Evolutionary conservation across 2,113 vertebrate species (phyloP), one percentile per base, ranked within the genome.

Genomic region (Pelobates fuscus): DNA sequence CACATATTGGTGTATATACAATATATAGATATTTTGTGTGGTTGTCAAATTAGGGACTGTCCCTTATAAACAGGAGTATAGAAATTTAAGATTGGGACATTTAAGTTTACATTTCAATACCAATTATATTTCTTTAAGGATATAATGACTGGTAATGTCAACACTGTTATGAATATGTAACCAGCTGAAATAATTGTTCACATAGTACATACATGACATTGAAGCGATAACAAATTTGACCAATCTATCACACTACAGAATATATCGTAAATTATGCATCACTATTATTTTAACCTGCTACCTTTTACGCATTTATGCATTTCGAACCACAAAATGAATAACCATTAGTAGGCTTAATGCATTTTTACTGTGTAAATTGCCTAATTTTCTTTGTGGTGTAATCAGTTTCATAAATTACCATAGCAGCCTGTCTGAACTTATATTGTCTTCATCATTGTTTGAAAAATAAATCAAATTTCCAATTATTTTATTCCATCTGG

Each of bases 211-310:
- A 8, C 59, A 27, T 61, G 71, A 58, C 63, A 58, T 64, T 59
- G 29, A 8, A 67, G 86, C 84, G 88, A 67, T 83, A 88, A 83
- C 86, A 90, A 88, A 91, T 86, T 85, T 87, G 89, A 79, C 81
- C 82, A 81, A 87, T 89, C 87, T 82, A 92, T 91, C 85, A 86
- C 79, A 12, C 75, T 78, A 86, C 87, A 88, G 89, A 88, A 83
- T 83, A 90, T 84, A 87, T 88, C 85, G 90, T 92, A 88, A 92
- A 92, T 92, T 86, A 92, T 91, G 91, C 86, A 91, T 85, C 46
- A 71, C 79, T 82, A 80, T 81, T 85, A 83, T 84, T 91, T 91
- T 87, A 89, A 88, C 88, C 83, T 86, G 80, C 80, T 89, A 86
- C 83, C 84, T 86, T 88, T 86, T 87, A 75, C 66, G 72, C 67